Evolutionary conservation across 2,888 invertebrate genomes (phyloP), one percentile per base, ranked within the genome.

Genomic region (Saturnia pavonia): DNA sequence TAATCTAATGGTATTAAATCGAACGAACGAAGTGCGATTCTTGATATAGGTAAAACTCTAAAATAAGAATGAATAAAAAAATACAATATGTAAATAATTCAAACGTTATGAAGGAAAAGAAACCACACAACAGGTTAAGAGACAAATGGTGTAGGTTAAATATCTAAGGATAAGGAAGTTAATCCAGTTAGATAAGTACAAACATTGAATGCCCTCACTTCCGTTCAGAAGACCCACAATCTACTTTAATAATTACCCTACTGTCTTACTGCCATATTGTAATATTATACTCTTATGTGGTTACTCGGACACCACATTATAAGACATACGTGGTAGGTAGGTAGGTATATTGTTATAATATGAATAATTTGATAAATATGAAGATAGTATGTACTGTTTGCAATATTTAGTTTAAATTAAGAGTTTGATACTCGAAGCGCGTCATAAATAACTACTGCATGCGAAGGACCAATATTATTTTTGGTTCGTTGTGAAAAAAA

Each of bases 171-270:
- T 80, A 81, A 84, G 79, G 74, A 80, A 85, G 84, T 79, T 93
- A 93, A 94, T 92, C 94, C 91, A 85, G 88, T 94, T 92, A 92
- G 91, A 94, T 83, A 93, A 89, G 88, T 91, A 94, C 91, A 93
- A 94, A 93, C 91, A 92, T 82, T 85, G 88, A 87, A 83, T 89
- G 89, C 87, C 89, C 90, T 86, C 87, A 90, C 91, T 92, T 92
- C 91, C 92, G 89, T 74, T 79, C 81, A 74, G 92, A 94, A 94
- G 93, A 90, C 94, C 90, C 85, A 89, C 92, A 92, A 89, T 81
- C 83, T 86, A 85, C 85, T 83, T 83, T 27, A 60, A 60, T 77
- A 86, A 88, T 88, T 90, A 91, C 91, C 91, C 91, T 85, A 92
- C 87, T 91, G 91, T 91, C 91, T 92, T 91, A 92, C 90, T 91